Percentiles rank a stretch among this genome's conserved stretches.
These are phyloP conservation scores for Heliothis virescens DNA, from an alignment of 1,140 invertebrate genomes.

Conservation along the genomic window DNA sequence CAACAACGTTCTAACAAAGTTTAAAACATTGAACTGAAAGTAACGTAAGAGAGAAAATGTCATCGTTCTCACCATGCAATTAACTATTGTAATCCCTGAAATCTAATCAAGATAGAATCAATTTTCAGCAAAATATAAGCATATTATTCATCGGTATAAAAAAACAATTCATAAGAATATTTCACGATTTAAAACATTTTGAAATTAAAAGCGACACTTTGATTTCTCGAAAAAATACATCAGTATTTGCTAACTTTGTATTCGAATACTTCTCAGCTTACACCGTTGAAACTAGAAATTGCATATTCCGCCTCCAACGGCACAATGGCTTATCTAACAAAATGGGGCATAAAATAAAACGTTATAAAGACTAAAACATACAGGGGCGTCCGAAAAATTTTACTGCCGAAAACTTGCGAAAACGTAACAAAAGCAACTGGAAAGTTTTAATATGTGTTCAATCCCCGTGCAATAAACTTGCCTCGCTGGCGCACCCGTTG, in stretches of 20 bases:
- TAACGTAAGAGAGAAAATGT: no score
- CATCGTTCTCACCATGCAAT: no score
- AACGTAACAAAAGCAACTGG: constrained; percentile 45
- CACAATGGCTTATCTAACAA: neutral
- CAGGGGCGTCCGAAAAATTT: constrained; percentile 14
- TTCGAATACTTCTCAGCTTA: neutral
- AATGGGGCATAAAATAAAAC: constrained; percentile 22
- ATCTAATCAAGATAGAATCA: no score
- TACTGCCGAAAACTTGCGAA: constrained; percentile 14
- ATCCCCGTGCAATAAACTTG: constrained; percentile 67
- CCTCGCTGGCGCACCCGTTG: constrained; percentile 42
- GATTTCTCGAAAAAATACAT: no score
- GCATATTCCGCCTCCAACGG: neutral
- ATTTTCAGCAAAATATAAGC: no score
- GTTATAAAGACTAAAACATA: neutral
- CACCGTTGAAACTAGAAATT: neutral
- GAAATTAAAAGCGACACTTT: no score
- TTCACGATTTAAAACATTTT: no score
- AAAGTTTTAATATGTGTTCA: constrained; percentile 60
- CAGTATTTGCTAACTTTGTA: neutral
- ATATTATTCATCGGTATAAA: no score
- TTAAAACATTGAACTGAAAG: no score
- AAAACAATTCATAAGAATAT: no score
- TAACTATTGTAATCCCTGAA: no score
- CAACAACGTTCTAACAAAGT: no score